Conservation (phyloP, 2,113 vertebrate genomes). For the Solea solea region DNA sequence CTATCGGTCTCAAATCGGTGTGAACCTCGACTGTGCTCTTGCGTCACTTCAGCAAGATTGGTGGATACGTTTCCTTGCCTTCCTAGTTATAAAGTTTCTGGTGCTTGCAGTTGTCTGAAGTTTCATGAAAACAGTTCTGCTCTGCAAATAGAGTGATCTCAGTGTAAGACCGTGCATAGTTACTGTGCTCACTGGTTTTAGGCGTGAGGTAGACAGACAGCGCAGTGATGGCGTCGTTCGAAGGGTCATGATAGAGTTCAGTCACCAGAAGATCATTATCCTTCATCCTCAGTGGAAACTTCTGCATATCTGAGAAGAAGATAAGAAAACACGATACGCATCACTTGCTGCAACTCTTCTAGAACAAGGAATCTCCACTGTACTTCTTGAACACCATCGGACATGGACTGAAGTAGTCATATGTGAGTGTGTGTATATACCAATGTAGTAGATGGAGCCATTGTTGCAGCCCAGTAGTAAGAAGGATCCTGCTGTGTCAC, state of each 20-base stretch:
- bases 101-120: too few species aligned
- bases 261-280: constrained; percentile 97
- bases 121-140: too few species aligned
- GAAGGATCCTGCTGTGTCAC: constrained; percentile 97
- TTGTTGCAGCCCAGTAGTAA: constrained; percentile 96
- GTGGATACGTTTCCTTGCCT: too few species aligned
- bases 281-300: constrained; percentile 97
- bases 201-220: constrained; percentile 98
- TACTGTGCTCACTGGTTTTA: constrained; percentile 90
- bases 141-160: too few species aligned
- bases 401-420: neutral
- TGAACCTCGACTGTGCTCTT: too few species aligned
- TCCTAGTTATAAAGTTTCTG: too few species aligned
- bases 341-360: neutral
- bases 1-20: too few species aligned
- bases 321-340: neutral
- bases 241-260: constrained; percentile 95
- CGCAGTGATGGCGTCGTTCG: constrained; percentile 96
- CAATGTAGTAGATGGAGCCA: constrained; percentile 98
- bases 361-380: neutral
- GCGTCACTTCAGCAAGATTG: too few species aligned
- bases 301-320: constrained; percentile 91
- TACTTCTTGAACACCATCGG: neutral
- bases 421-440: constrained; percentile 73
- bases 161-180: neutral